These are phyloP conservation scores for Hassar affinis DNA, from an alignment of 2,113 vertebrate genomes.

Conservation along the genomic window DNA sequence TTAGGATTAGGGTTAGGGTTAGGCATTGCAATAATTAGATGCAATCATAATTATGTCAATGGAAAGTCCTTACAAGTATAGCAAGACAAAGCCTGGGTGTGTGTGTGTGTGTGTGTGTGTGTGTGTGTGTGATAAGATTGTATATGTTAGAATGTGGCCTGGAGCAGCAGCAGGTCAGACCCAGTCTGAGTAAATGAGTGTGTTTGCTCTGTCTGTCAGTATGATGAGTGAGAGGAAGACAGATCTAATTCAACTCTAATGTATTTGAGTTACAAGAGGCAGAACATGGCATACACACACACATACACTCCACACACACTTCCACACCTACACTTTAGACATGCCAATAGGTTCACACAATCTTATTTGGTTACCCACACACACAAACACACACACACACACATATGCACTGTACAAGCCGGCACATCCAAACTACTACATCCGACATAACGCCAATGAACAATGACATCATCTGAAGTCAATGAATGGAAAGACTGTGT, in stretches of 20 bases:
- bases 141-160: constrained; percentile 54
- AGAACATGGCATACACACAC: neutral
- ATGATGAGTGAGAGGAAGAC: constrained; percentile 87
- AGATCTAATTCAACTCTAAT: constrained; percentile 86
- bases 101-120: neutral
- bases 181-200: constrained; percentile 56
- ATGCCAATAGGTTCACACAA: neutral
- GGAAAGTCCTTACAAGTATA: no score
- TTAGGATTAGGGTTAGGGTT: no score
- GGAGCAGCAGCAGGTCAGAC: constrained; percentile 4
- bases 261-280: constrained; percentile 80
- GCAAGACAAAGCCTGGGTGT: neutral
- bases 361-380: no score
- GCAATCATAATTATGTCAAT: no score
- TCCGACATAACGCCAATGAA: neutral
- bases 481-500: constrained; percentile 49
- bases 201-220: constrained; percentile 82
- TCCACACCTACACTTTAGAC: constrained; percentile 2
- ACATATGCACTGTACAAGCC: neutral
- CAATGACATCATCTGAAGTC: constrained; percentile 17
- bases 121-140: constrained; percentile 66
- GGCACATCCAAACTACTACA: neutral
- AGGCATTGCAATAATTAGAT: no score
- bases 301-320: no score
- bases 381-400: no score